Percentiles rank a stretch among this genome's conserved stretches.
Conservation (phyloP, 1,140 invertebrate genomes). For the Drosophila leontia region DNA sequence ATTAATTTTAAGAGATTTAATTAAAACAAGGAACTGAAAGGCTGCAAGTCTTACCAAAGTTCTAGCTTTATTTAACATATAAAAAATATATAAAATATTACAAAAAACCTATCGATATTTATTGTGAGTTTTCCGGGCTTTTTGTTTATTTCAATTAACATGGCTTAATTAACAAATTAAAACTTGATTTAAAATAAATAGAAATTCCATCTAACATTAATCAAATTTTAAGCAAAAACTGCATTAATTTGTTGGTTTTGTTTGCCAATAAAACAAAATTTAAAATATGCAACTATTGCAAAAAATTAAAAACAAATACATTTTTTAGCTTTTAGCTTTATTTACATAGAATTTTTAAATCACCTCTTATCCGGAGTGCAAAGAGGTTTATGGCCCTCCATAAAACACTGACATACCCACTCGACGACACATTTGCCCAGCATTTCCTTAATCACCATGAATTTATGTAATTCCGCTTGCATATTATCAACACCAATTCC, state of each 20-base stretch:
- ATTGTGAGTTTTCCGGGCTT: neutral
- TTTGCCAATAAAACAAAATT: neutral
- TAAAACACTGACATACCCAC: neutral
- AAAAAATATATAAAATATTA: neutral
- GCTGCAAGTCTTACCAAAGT: no score
- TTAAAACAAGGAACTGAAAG: no score
- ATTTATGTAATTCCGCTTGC: slow-evolving; percentile 21
- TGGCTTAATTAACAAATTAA: neutral
- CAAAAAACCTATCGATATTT: neutral
- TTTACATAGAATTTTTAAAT: neutral
- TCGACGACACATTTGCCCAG: slow-evolving; percentile 9
- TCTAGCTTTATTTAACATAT: neutral
- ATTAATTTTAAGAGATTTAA: no score
- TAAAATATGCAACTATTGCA: neutral
- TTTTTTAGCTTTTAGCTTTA: neutral
- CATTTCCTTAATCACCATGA: slow-evolving; percentile 35
- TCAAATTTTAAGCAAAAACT: neutral
- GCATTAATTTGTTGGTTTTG: neutral
- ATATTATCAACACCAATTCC: slow-evolving; percentile 26
- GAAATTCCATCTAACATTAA: neutral
- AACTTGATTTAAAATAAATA: no score
- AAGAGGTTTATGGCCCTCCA: neutral
- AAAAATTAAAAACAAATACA: neutral
- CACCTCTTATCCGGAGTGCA: neutral
- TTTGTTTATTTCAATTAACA: no score